Evolutionary conservation across 2,113 vertebrate genomes (phyloP), one percentile per base, ranked within the genome.

Genomic region (Arvicanthis niloticus): DNA sequence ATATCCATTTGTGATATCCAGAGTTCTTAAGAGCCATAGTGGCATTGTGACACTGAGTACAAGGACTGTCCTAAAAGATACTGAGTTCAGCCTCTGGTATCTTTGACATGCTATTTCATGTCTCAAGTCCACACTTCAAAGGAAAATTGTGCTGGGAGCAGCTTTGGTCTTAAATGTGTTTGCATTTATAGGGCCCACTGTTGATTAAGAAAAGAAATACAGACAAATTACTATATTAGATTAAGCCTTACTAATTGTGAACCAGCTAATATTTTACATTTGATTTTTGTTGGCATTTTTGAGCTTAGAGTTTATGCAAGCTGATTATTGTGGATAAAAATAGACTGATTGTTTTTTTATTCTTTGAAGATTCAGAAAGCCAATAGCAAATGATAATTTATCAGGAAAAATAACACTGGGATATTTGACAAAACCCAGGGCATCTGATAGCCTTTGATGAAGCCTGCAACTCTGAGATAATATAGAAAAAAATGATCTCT

Each of bases 361-460:
- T 98, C 97, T 96, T 86, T 97, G 93, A 91, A 94, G 96, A 91
- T 95, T 96, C 17, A 67, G 97, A 98, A 94, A 92, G 97, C 75
- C 87, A 86, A 97, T 95, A 97, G 96, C 72, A 97, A 93, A 40
- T 97, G 87, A 9, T 85, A 65, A 97, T 98, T 98, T 97, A 96
- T 97, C 95, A 95, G 96, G 98, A 98, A 95, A 95, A 97, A 78
- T 94, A 96, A 80, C 87, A 73, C 96, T 91, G 91, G 26, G 67
- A 95, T 95, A 75, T 95, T 97, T 98, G 93, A 98, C 95, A 97
- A 95, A 97, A 98, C 97, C 94, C 95, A 34, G 70, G 96, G 72
- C 76, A 97, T 97, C 72, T 82, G 86, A 94, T 97, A 97, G 98
- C 98, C 97, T 98, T 97, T 98, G 97, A 98, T 96, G 97, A 98